Evolutionary conservation across 2,797 vertebrate genomes (phyloP).

Genomic region (Lacerta bilineata): DNA sequence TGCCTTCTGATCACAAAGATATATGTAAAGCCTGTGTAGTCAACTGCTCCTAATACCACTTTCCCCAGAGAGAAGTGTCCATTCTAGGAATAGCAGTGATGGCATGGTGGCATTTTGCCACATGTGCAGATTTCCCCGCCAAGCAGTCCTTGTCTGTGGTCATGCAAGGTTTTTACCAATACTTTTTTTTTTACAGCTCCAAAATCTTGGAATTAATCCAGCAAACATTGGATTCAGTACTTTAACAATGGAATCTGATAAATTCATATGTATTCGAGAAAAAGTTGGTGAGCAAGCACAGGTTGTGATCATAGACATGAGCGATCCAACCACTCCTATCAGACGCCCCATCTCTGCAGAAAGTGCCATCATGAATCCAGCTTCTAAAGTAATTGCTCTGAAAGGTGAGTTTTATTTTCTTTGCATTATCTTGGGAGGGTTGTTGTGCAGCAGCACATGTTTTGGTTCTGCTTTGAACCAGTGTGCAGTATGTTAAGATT

Average conservation of each 20-base stretch:
- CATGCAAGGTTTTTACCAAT: not conserved
- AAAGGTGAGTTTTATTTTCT: slow-evolving; percentile 85
- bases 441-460: not conserved
- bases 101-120: not conserved
- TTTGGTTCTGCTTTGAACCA: not conserved
- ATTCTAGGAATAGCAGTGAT: not conserved
- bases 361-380: slow-evolving; percentile 95
- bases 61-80: not conserved
- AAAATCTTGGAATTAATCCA: slow-evolving; percentile 93
- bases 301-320: slow-evolving; percentile 92
- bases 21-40: not conserved
- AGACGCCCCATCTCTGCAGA: slow-evolving; percentile 92
- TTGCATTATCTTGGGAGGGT: not conserved
- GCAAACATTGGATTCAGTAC: slow-evolving; percentile 94
- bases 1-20: not conserved
- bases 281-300: slow-evolving; percentile 94
- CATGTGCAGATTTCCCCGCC: not conserved
- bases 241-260: slow-evolving; percentile 95
- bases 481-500: too few species aligned
- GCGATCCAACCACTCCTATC: slow-evolving; percentile 88
- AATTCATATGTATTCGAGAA: slow-evolving; percentile 94
- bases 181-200: slow-evolving; percentile 80
- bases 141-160: too few species aligned
- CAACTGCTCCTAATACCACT: not conserved
- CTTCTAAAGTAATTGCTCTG: slow-evolving; percentile 93